phyloP scores from a whole-genome alignment of 2,113 vertebrate genomes.

The Piprites chloris region DNA sequence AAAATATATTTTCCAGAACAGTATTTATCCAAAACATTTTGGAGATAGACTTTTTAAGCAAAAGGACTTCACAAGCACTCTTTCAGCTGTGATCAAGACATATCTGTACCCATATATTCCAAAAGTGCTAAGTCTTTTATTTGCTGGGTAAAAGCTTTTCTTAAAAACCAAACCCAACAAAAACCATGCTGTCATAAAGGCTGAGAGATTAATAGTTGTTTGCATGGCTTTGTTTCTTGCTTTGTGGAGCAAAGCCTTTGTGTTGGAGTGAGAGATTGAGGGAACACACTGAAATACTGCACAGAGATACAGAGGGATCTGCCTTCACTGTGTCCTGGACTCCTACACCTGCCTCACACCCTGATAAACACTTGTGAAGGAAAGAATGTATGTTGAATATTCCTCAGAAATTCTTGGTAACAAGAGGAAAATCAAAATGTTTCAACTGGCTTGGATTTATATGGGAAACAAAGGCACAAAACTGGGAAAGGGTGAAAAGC shows the following conservation, averaged over 20 bases:
- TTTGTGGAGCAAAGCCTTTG: neutral
- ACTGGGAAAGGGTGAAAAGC: neutral
- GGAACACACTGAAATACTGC: neutral
- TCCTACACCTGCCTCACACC: neutral
- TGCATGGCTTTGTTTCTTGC: neutral
- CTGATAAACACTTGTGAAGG: neutral
- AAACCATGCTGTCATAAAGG: neutral
- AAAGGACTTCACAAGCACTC: neutral
- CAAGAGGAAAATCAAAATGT: neutral
- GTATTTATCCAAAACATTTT: neutral
- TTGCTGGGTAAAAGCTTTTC: neutral
- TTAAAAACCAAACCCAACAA: no score
- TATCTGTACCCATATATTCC: neutral
- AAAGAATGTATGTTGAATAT: neutral
- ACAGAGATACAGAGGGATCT: neutral
- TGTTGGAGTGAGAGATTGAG: neutral
- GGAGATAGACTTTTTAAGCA: neutral
- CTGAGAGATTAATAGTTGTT: neutral
- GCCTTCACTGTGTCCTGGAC: accelerated
- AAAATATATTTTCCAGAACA: neutral
- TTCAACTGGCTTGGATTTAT: neutral
- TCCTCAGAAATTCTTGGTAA: neutral
- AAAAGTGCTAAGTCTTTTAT: neutral
- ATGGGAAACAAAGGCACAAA: neutral
- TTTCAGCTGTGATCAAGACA: neutral